Evolutionary conservation across 2,797 vertebrate species (phyloP), one percentile per base, ranked within the genome.

Genomic region (Peromyscus attwateri): DNA sequence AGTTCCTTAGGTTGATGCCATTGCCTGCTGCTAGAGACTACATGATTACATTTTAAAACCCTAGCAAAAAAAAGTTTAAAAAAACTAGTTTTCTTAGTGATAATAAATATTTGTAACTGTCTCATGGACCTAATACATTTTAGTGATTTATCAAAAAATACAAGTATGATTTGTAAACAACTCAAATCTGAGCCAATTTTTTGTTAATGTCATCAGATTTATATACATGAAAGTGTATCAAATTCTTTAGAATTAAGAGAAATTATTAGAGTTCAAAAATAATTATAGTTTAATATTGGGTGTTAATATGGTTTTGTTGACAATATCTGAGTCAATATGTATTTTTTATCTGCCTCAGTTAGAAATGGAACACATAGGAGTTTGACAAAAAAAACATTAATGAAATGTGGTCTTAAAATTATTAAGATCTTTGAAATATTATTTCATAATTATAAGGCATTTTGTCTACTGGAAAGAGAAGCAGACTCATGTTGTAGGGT

Each of bases 1-100:
- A 94, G 89, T 95, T 98, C 92, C 85, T 97, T 93, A 97, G 40
- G 13, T 97, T 96, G 88, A 95, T 43, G 82, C 64, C 60, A 96
- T 95, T 76, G 89, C 91, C 96, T 55, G 76, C 85, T 77, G 87
- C 60, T 91, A 66, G 79, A 91, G 73, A 92, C 5, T 95, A 66
- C n/a, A 83, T 85, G 77, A 55, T 85, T 96, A 91, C 49, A 80
- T 73, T 92, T 94, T 90, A 82, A 93, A 94, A 68, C 23, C 19
- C 40, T 60, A 57, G 27, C 9, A 12, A 14, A 52, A 14, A 27
- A 52, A 55, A 91, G 46, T 40, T 19, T 25, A 11, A 83, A 19
- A 89, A 25, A 21, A 4, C 13, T 11, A 71, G 19, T 29, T 1
- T 94, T 96, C 76, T 40, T 73, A 84, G 90, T 19, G 17, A 88